Evolutionary conservation across 2,113 vertebrate species (phyloP).

Genomic region (Macaca nemestrina): DNA sequence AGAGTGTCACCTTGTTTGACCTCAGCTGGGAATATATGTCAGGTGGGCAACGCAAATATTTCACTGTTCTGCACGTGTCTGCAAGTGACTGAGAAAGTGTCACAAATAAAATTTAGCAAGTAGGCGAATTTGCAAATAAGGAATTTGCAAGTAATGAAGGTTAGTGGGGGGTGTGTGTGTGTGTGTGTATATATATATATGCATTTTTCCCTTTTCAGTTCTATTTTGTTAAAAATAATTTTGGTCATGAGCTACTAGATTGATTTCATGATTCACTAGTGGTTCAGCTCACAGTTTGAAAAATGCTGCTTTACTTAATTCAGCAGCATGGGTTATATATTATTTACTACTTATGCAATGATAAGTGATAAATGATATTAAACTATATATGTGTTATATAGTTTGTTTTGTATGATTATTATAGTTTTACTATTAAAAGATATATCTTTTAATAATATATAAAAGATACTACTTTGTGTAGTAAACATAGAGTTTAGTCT

Average conservation of each 20-base stretch:
- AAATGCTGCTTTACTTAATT: not conserved
- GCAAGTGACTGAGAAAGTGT: not conserved
- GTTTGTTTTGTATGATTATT: not conserved
- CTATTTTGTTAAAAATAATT: constrained; percentile 35
- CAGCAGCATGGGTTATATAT: not conserved
- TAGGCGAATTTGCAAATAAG: not conserved
- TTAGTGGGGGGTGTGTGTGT: not conserved
- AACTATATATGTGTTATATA: not conserved
- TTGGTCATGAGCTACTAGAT: not conserved
- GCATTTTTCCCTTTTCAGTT: not conserved
- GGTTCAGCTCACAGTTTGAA: not conserved
- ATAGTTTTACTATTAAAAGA: too few relatives aligned
- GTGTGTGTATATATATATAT: rapidly evolving
- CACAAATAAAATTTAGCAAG: not conserved
- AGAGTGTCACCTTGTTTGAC: not conserved
- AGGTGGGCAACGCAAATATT: not conserved
- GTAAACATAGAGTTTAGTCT: not conserved
- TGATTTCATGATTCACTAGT: constrained; percentile 26
- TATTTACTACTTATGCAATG: not conserved
- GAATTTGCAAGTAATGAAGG: not conserved
- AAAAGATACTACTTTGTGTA: not conserved
- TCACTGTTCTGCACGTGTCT: not conserved
- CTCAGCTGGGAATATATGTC: not conserved
- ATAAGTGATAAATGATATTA: not conserved
- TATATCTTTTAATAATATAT: not conserved